These are phyloP conservation scores for Penaeus japonicus DNA, from an alignment of 1,140 invertebrate genomes.

Conservation along the genomic window DNA sequence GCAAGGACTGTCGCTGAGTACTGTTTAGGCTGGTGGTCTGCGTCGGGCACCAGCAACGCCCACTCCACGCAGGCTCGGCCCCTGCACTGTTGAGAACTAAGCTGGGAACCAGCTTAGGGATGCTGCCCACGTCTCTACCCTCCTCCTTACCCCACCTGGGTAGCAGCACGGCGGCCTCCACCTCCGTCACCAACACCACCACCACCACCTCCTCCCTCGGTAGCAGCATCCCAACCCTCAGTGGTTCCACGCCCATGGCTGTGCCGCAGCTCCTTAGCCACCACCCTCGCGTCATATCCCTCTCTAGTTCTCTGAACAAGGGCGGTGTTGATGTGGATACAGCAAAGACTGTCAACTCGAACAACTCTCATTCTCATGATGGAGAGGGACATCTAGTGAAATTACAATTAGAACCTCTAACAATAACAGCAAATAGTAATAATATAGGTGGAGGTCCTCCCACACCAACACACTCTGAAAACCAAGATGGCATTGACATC, in stretches of 20 bases:
- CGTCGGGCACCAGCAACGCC: constrained; percentile 47
- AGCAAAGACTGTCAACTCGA: constrained; percentile 38
- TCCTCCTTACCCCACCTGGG: constrained; percentile 69
- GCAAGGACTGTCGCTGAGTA: constrained; percentile 62
- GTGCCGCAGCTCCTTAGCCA: constrained; percentile 47
- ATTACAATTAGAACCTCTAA: constrained; percentile 55
- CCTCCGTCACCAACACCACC: constrained; percentile 59
- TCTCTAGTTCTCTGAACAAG: constrained; percentile 39
- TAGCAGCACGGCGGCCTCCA: constrained; percentile 71
- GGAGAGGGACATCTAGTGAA: constrained; percentile 47
- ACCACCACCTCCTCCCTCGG: constrained; percentile 52
- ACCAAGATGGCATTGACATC: constrained; percentile 71
- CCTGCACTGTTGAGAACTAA: constrained; percentile 32
- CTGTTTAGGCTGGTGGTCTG: constrained; percentile 63
- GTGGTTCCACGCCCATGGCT: constrained; percentile 34
- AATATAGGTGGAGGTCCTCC: constrained; percentile 70
- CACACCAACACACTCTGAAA: constrained; percentile 76
- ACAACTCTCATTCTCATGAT: constrained; percentile 48
- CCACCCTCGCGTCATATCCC: constrained; percentile 45
- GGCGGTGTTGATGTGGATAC: constrained; percentile 64
- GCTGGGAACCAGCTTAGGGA: constrained; percentile 20
- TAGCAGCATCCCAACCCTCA: constrained; percentile 35
- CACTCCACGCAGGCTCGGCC: constrained; percentile 38
- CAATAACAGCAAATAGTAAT: constrained; percentile 59
- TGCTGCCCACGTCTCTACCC: constrained; percentile 37